Conservation (phyloP, 1,140 invertebrate genomes). For the Leptonema lineaticorne region DNA sequence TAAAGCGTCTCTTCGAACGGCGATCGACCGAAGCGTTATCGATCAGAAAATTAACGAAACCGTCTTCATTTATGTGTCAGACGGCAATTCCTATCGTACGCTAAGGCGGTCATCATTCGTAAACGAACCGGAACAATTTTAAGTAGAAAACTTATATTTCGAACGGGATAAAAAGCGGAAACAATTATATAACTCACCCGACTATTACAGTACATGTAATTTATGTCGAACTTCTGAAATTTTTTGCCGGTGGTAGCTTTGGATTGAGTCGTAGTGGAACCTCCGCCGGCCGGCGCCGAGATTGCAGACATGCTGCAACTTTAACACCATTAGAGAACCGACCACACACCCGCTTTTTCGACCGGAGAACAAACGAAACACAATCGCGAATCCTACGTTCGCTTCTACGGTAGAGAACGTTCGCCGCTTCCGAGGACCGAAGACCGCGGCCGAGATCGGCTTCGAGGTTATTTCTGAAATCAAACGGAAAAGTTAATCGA, state of each 20-base stretch:
- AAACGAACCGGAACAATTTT: background rate
- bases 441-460: background rate
- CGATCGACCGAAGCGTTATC: background rate
- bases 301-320: constrained; percentile 60
- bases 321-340: constrained; percentile 58
- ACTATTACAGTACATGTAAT: constrained; percentile 90
- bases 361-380: constrained; percentile 39
- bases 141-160: background rate
- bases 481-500: no score
- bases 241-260: constrained; percentile 69
- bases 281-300: constrained; percentile 58
- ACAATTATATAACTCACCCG: constrained; percentile 64
- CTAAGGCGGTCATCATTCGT: constrained; percentile 10
- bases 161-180: background rate
- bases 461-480: no score
- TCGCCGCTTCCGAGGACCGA: background rate
- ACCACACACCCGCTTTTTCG: constrained; percentile 48
- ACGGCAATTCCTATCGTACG: constrained; percentile 20
- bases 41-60: background rate
- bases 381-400: background rate
- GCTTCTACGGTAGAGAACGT: background rate
- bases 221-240: constrained; percentile 95
- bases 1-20: background rate
- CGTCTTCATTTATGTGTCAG: constrained; percentile 23
- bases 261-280: constrained; percentile 46